Base-by-base conservation (phyloP, 2,797 vertebrate species). In the Acanthis flammea region DNA sequence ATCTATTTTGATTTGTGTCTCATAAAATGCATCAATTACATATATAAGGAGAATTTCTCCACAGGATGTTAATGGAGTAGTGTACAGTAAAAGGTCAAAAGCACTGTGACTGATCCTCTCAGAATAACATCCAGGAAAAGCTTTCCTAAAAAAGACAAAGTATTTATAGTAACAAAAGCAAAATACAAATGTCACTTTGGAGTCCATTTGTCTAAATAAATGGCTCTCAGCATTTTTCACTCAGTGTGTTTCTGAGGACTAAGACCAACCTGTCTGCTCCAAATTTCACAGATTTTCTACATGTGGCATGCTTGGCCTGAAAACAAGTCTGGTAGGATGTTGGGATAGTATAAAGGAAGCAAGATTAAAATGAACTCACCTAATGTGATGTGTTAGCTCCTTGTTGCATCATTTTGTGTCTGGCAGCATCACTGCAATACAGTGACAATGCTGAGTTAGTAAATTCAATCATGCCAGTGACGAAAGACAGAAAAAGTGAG, bases 1-100 rank as follows among this genome's bases (percentile, higher is more conserved):
- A 80, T 95, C 86, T 96, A 86, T 95, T 97, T 94, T 96, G 87
- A 94, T 95, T 90, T 94, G 81, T 96, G 94, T 95, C 88, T 96
- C 75, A 77, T 88, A 92, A 94, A 96, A 93, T 88, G 66, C 74
- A 89, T 96, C 94, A 86, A 79, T 96, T 90, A 86, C 75, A n/a
- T 95, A 95, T 86, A 94, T 78, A 82, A 67, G 50, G 68, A 91
- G 79, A 79, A 71, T 87, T 93, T 97, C 89, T 94, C 77, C 60
- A 76, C 61, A 55, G 53, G 91, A 92, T 95, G 90, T 87, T 94
- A 96, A 96, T 86, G 75, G 94, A 82, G 60, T 55, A 90, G 82
- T 39, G 39, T 71, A 81, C 55, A 88, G 86, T 68, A 80, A 94
- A 93, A 97, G 97, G 96, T 97, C 96, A 97, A 81, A 81, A 75